Evolutionary conservation across 2,888 invertebrate genomes (phyloP), one percentile per base, ranked within the genome.

Genomic region (Aphrophora alni): DNA sequence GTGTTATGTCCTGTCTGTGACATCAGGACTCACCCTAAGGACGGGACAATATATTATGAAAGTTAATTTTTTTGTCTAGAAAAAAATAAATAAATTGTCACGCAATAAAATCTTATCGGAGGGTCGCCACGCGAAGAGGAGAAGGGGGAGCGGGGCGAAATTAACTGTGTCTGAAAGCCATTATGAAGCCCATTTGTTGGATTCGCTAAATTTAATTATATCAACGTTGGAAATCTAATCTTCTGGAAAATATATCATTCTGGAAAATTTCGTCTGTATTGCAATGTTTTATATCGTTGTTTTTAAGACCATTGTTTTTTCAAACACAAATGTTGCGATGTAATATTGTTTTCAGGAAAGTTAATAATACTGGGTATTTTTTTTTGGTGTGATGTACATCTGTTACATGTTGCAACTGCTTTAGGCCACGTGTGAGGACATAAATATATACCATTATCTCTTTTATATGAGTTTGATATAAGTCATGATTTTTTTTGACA

Each of bases 201-300:
- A 21, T 59, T 59, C 59, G 59, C 59, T 59, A 59, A 59, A 59
- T 59, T 59, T 59, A 59, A 59, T 59, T 59, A 59, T 59, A 59
- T 59, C 59, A 44, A 44, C 44, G 44, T 59, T 59, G 8, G 12
- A 7, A 14, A 44, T 44, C 8, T 44, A 59, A 59, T 59, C 59
- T 59, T 59, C 5, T 21, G 21, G 21, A n/a, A 21, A 59, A 59
- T 59, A 59, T 21, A 59, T 59, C 59, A 59, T 59, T 59, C 59
- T 14, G 59, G n/a, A 59, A n/a, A 59, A 21, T 59, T 59, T 21
- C 59, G 21, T 59, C 3, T 21, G n/a, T 59, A 21, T 59, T 59
- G 21, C 21, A 59, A 21, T 59, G 5, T 59, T 59, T 21, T 14
- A 21, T 21, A 21, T 59, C 21, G 59, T 21, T 59, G 5, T 4